These are phyloP conservation scores for Merodon equestris DNA, from an alignment of 2,888 invertebrate genomes.

Conservation along the genomic window DNA sequence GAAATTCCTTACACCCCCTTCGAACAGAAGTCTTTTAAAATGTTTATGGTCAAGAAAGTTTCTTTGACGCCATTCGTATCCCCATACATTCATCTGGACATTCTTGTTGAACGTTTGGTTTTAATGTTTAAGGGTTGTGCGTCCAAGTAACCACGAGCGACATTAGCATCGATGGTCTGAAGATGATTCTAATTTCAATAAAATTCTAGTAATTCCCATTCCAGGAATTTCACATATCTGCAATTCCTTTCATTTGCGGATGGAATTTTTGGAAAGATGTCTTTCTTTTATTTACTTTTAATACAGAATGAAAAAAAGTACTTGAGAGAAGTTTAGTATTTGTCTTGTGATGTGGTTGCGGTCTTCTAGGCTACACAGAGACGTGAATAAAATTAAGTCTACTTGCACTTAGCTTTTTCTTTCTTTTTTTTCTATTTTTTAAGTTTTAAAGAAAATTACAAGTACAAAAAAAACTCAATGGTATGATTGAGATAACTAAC, in stretches of 20 bases:
- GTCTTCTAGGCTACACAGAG: too few species aligned
- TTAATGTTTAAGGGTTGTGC: slow-evolving; percentile 29
- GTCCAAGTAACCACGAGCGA: slow-evolving; percentile 31
- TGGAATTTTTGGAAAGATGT: slow-evolving; percentile 45
- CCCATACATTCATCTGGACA: slow-evolving; percentile 23
- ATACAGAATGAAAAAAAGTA: slow-evolving; percentile 22
- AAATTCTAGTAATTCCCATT: slow-evolving; percentile 52
- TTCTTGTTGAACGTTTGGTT: slow-evolving; percentile 33
- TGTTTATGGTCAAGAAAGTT: slow-evolving; percentile 66
- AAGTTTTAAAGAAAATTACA: too few species aligned
- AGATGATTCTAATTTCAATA: slow-evolving; percentile 51
- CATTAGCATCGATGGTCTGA: slow-evolving; percentile 14
- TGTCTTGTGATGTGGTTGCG: slow-evolving; percentile 56
- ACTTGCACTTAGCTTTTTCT: too few species aligned
- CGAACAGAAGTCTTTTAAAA: slow-evolving; percentile 52
- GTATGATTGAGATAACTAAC: too few species aligned
- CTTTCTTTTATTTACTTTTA: slow-evolving; percentile 22
- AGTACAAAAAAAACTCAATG: too few species aligned
- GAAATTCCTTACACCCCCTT: slow-evolving; percentile 35
- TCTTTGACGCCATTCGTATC: slow-evolving; percentile 53
- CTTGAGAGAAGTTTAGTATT: slow-evolving; percentile 35
- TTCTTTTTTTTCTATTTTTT: too few species aligned
- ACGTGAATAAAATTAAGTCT: too few species aligned
- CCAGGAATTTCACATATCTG: slow-evolving; percentile 14
- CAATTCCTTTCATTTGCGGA: slow-evolving; percentile 50